Conservation (phyloP, 2,888 invertebrate species). For the Dicyrtoma fusca region DNA sequence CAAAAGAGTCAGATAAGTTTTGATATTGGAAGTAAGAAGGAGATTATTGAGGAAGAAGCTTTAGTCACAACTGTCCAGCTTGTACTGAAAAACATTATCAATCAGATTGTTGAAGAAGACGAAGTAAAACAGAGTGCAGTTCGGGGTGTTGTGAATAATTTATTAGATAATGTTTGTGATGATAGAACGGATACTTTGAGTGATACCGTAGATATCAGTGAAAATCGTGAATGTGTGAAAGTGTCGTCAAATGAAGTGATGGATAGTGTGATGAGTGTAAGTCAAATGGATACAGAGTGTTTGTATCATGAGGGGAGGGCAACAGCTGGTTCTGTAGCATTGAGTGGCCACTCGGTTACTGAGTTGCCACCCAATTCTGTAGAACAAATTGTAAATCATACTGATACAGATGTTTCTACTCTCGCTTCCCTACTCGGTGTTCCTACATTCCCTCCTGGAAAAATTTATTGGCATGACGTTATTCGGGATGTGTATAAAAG, state of each 20-base stretch:
- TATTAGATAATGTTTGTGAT: conserved; percentile 29
- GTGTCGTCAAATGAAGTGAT: too few relatives aligned
- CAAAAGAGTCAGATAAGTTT: conserved; percentile 49
- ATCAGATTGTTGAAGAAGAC: conserved; percentile 41
- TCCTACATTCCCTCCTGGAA: conserved; percentile 50
- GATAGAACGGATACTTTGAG: background rate
- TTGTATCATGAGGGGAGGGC: background rate
- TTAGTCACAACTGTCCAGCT: conserved; percentile 42
- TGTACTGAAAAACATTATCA: conserved; percentile 41
- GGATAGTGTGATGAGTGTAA: background rate
- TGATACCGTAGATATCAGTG: conserved; percentile 1
- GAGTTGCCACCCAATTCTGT: conserved; percentile 55
- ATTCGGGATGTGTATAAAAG: conserved; percentile 63
- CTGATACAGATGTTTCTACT: conserved; percentile 35
- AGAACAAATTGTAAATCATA: conserved; percentile 31
- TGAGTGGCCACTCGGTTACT: conserved; percentile 50
- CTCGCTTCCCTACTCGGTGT: conserved; percentile 48
- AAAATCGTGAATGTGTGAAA: conserved; percentile 9
- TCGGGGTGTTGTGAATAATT: conserved; percentile 10
- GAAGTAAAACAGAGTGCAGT: conserved; percentile 31
- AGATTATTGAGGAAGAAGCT: conserved; percentile 50
- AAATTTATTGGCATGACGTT: conserved; percentile 58
- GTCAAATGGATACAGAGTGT: background rate
- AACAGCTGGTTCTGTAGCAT: conserved; percentile 22
- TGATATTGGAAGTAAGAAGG: conserved; percentile 48